A percentile compares a stretch with the other conserved stretches of the same genome.
phyloP scores from a whole-genome alignment of 2,113 vertebrate species.

The Aspidoscelis tigris region DNA sequence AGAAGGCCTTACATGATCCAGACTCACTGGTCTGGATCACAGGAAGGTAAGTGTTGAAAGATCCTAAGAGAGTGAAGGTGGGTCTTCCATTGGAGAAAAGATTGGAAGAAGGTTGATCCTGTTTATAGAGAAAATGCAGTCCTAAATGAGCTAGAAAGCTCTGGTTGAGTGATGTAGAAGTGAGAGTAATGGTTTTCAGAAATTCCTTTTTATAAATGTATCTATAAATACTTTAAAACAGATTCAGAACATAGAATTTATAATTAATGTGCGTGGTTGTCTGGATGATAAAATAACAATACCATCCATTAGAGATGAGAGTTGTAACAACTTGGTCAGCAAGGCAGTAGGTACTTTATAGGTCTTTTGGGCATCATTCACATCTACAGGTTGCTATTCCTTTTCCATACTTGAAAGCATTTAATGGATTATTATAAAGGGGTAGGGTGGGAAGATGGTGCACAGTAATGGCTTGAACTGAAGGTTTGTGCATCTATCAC shows the following conservation, averaged over 20 bases:
- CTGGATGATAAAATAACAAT: conserved; percentile 76
- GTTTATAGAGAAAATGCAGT: not conserved
- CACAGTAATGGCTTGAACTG: conserved; percentile 78
- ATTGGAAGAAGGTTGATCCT: not conserved
- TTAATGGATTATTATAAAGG: conserved; percentile 84
- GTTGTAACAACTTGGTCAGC: conserved; percentile 72
- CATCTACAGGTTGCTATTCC: conserved; percentile 80
- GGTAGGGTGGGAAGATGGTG: conserved; percentile 67
- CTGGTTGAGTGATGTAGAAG: not conserved
- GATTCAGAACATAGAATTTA: conserved; percentile 66
- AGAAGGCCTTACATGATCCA: no score
- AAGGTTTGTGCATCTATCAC: conserved; percentile 69
- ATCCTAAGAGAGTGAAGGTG: no score
- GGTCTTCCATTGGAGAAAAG: not conserved
- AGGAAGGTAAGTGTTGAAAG: no score
- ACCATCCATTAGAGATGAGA: conserved; percentile 77
- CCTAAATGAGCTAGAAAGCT: not conserved
- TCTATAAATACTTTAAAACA: conserved; percentile 30
- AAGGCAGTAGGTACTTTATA: conserved; percentile 77
- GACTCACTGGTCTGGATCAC: no score
- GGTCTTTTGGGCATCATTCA: conserved; percentile 82
- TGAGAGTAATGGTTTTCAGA: not conserved
- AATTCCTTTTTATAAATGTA: not conserved
- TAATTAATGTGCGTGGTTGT: conserved; percentile 75
- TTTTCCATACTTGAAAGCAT: conserved; percentile 82